phyloP scores from a whole-genome alignment of 2,888 invertebrate genomes.

The Cylindroiulus punctatus region DNA sequence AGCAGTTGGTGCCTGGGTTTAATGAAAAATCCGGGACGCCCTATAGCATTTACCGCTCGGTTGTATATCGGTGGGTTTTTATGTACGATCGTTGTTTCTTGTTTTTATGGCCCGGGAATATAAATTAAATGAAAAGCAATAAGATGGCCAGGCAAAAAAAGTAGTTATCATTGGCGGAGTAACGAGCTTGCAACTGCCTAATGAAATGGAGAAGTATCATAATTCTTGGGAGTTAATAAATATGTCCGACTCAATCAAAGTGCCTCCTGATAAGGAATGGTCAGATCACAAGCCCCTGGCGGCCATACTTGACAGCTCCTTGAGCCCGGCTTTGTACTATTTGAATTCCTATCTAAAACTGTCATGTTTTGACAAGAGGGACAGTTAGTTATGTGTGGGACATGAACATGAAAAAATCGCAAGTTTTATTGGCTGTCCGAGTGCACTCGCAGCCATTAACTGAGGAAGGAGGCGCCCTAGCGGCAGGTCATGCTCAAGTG shows the following conservation, averaged over 20 bases:
- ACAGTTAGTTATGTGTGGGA: constrained; percentile 44
- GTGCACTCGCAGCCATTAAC: not conserved
- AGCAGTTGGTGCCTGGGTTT: constrained; percentile 19
- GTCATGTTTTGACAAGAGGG: constrained; percentile 45
- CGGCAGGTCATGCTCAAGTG: not conserved
- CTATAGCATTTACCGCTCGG: constrained; percentile 26
- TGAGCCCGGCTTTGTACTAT: constrained; percentile 45
- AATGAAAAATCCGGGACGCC: constrained; percentile 37
- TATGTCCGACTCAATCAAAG: constrained; percentile 53
- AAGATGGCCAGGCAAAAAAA: constrained; percentile 45
- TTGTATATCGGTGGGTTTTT: constrained; percentile 33
- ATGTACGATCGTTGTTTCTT: constrained; percentile 10
- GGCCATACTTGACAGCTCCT: constrained; percentile 45
- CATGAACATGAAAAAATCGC: not conserved
- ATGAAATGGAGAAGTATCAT: constrained; percentile 52
- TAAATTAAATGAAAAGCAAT: constrained; percentile 51
- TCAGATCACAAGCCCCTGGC: constrained; percentile 22
- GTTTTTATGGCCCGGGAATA: constrained; percentile 39
- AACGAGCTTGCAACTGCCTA: constrained; percentile 49
- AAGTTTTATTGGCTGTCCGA: constrained; percentile 16
- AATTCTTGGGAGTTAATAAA: constrained; percentile 53
- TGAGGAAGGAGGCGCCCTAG: not conserved
- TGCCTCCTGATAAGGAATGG: constrained; percentile 49
- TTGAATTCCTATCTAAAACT: constrained; percentile 38
- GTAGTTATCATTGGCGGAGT: constrained; percentile 51